phyloP scores from a whole-genome alignment of 2,888 invertebrate genomes.

The Parascotia fuliginaria region DNA sequence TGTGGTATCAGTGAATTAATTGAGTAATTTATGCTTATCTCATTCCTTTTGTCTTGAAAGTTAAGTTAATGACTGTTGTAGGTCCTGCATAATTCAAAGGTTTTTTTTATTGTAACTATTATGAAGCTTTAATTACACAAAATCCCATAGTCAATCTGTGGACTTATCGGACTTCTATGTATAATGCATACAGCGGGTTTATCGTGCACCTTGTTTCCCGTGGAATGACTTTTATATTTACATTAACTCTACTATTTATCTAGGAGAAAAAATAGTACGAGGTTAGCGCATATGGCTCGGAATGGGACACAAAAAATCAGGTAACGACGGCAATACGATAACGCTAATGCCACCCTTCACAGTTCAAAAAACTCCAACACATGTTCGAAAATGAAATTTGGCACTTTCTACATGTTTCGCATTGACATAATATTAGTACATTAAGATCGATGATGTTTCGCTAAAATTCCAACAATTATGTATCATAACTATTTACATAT shows the following conservation, averaged over 20 bases:
- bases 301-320: constrained; percentile 62
- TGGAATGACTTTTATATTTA: constrained; percentile 26
- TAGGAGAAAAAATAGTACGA: constrained; percentile 28
- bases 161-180: constrained; percentile 34
- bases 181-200: constrained; percentile 41
- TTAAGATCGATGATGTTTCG: no score
- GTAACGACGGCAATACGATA: constrained; percentile 61
- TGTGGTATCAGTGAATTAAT: constrained; percentile 29
- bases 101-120: constrained; percentile 36
- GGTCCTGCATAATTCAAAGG: constrained; percentile 14
- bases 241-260: constrained; percentile 31
- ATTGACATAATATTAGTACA: no score
- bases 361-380: constrained; percentile 38
- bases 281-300: constrained; percentile 48
- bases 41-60: constrained; percentile 24
- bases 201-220: constrained; percentile 22
- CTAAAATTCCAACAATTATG: no score
- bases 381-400: constrained; percentile 32
- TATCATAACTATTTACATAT: no score
- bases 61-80: constrained; percentile 22
- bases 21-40: constrained; percentile 29
- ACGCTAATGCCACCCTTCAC: constrained; percentile 41
- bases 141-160: constrained; percentile 47
- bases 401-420: constrained; percentile 19
- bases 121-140: constrained; percentile 46